Evolutionary conservation across 2,797 vertebrate species (phyloP).

Genomic region (Fringilla coelebs): DNA sequence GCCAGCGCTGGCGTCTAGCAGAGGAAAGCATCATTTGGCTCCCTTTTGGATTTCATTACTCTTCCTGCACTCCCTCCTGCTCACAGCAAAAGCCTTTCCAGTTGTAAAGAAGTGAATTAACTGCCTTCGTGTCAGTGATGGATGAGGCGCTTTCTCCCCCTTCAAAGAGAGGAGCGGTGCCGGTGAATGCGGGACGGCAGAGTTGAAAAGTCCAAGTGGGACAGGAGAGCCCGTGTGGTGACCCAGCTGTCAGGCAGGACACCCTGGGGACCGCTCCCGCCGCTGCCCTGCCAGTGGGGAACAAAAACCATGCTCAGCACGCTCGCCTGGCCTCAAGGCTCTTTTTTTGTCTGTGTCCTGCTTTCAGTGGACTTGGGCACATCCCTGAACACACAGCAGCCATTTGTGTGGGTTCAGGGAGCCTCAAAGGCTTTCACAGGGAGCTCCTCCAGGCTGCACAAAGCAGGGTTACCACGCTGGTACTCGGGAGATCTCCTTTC

Average conservation of each 20-base stretch:
- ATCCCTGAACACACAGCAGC: slow-evolving; percentile 74
- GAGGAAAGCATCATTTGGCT: slow-evolving; percentile 58
- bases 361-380: slow-evolving; percentile 78
- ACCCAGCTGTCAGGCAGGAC: slow-evolving; percentile 73
- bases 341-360: slow-evolving; percentile 62
- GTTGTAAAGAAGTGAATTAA: slow-evolving; percentile 67
- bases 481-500: slow-evolving; percentile 52
- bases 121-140: slow-evolving; percentile 85
- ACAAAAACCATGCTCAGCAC: slow-evolving; percentile 87
- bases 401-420: slow-evolving; percentile 73
- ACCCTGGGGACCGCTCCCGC: slow-evolving; percentile 79
- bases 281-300: slow-evolving; percentile 75
- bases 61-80: slow-evolving; percentile 47
- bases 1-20: background rate
- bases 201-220: slow-evolving; percentile 70
- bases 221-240: slow-evolving; percentile 76
- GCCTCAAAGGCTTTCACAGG: slow-evolving; percentile 65
- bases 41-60: slow-evolving; percentile 35
- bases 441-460: slow-evolving; percentile 53
- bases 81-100: slow-evolving; percentile 59
- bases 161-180: slow-evolving; percentile 80
- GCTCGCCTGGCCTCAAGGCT: slow-evolving; percentile 70
- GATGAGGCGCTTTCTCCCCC: slow-evolving; percentile 93
- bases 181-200: slow-evolving; percentile 35
- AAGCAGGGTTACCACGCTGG: slow-evolving; percentile 49